These are phyloP conservation scores for Nemapogon koenigi DNA, from an alignment of 2,888 invertebrate species.

Conservation along the genomic window DNA sequence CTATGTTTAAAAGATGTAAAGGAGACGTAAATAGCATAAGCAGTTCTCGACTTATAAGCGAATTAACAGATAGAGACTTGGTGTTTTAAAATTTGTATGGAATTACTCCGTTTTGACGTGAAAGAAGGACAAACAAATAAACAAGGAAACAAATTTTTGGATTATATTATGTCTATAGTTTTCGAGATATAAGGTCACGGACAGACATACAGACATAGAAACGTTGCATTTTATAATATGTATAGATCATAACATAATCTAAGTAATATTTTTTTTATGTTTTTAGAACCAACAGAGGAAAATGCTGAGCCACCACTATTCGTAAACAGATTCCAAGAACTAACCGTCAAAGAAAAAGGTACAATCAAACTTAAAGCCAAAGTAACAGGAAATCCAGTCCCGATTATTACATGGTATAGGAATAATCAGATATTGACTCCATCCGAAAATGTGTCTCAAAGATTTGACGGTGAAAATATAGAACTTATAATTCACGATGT, in stretches of 20 bases:
- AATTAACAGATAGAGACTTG: no score
- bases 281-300: conserved; percentile 75
- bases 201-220: no score
- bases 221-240: no score
- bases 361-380: conserved; percentile 79
- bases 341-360: conserved; percentile 79
- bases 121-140: no score
- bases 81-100: no score
- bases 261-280: conserved; percentile 6
- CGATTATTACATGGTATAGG: conserved; percentile 89
- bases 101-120: no score
- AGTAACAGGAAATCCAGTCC: conserved; percentile 88
- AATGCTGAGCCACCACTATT: conserved; percentile 88
- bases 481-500: conserved; percentile 79
- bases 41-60: no score
- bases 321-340: conserved; percentile 86
- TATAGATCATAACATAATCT: background rate
- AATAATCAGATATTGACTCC: conserved; percentile 83
- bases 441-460: conserved; percentile 76
- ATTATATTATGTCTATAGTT: no score
- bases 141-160: no score
- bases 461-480: conserved; percentile 85
- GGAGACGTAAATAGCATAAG: no score
- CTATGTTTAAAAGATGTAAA: no score
- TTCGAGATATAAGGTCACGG: no score